These are phyloP conservation scores for Chrysodeixis includens DNA, from an alignment of 2,888 invertebrate species.

Conservation along the genomic window DNA sequence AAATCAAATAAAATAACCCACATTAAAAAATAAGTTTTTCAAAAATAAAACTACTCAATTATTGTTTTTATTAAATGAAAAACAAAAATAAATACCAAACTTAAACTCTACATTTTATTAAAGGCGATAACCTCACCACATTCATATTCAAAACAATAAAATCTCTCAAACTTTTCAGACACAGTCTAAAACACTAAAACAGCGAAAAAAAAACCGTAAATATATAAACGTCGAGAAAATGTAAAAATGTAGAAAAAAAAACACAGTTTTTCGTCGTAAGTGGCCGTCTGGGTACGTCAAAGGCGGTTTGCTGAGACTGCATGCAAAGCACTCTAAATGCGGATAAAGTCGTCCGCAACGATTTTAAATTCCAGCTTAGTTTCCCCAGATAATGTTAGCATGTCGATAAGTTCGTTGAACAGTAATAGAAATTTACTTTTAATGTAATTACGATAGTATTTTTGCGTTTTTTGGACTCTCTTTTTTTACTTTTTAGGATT, in stretches of 20 bases:
- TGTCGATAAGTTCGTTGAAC: slow-evolving; percentile 64
- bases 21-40: no score
- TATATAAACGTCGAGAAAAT: slow-evolving; percentile 68
- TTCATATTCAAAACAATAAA: slow-evolving; percentile 32
- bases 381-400: slow-evolving; percentile 64
- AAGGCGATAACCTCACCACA: neutral
- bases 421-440: slow-evolving; percentile 46
- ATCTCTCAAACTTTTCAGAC: slow-evolving; percentile 66
- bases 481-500: neutral
- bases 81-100: neutral
- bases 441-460: slow-evolving; percentile 31
- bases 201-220: slow-evolving; percentile 60
- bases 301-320: slow-evolving; percentile 70
- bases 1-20: no score
- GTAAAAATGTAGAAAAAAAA: slow-evolving; percentile 58
- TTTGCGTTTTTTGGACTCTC: slow-evolving; percentile 2
- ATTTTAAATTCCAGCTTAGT: slow-evolving; percentile 72
- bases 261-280: slow-evolving; percentile 78
- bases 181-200: slow-evolving; percentile 58
- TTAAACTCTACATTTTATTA: neutral
- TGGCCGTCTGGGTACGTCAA: slow-evolving; percentile 82
- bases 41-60: no score
- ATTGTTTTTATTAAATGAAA: neutral
- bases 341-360: slow-evolving; percentile 69
- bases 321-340: slow-evolving; percentile 72